Evolutionary conservation across 2,888 invertebrate genomes (phyloP).

Genomic region (Campoplex capitator): DNA sequence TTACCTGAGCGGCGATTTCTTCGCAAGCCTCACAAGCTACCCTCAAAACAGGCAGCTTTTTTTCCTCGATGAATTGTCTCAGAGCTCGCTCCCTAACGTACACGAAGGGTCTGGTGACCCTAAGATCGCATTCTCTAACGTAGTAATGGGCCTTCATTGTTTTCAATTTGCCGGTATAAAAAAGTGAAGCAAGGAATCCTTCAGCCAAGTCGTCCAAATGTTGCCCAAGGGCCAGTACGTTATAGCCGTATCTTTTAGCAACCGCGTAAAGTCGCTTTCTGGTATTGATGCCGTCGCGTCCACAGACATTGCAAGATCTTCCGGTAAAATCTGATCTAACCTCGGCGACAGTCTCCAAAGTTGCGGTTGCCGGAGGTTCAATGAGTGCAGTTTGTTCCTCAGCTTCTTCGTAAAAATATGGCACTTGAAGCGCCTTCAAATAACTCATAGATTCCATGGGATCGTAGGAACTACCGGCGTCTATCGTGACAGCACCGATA

Average conservation of each 20-base stretch:
- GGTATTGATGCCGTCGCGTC: conserved; percentile 62
- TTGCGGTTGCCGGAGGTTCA: conserved; percentile 84
- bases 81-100: conserved; percentile 93
- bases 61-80: conserved; percentile 90
- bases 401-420: conserved; percentile 88
- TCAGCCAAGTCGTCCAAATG: conserved; percentile 94
- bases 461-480: conserved; percentile 88
- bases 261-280: conserved; percentile 91
- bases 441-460: conserved; percentile 87
- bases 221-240: conserved; percentile 95
- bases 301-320: conserved; percentile 63
- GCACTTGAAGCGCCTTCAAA: conserved; percentile 86
- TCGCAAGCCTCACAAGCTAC: conserved; percentile 84
- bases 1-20: conserved; percentile 85
- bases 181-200: conserved; percentile 92
- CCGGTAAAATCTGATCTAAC: conserved; percentile 38
- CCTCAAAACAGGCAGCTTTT: conserved; percentile 90
- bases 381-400: conserved; percentile 87
- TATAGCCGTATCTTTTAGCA: conserved; percentile 91
- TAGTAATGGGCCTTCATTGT: conserved; percentile 93
- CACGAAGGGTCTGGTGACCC: conserved; percentile 94
- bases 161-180: conserved; percentile 92
- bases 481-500: conserved; percentile 91
- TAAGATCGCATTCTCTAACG: conserved; percentile 92
- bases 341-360: not conserved